phyloP scores from a whole-genome alignment of 2,888 invertebrate genomes.

The Pasiphila rectangulata region DNA sequence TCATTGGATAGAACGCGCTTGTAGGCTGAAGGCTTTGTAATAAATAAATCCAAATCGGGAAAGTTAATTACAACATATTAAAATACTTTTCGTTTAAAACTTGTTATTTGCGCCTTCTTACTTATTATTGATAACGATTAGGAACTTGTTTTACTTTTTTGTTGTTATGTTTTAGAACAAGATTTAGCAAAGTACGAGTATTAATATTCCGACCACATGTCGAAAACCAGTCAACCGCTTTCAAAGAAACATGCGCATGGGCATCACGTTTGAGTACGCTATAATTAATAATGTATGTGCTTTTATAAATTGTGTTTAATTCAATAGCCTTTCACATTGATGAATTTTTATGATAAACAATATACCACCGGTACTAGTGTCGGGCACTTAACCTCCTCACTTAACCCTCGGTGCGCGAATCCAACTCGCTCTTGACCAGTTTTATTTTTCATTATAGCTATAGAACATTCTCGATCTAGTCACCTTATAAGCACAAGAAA shows the following conservation, averaged over 20 bases:
- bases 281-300: slow-evolving; percentile 26
- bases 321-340: slow-evolving; percentile 3
- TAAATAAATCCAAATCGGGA: too few species aligned
- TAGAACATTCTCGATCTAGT: too few species aligned
- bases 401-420: too few species aligned
- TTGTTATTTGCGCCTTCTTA: slow-evolving; percentile 1
- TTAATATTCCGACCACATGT: slow-evolving; percentile 29
- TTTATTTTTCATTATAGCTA: too few species aligned
- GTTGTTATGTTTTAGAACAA: slow-evolving; percentile 2
- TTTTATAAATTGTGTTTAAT: slow-evolving; percentile 3
- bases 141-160: neutral
- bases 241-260: slow-evolving; percentile 24
- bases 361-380: too few species aligned
- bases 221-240: slow-evolving; percentile 28
- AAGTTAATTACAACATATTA: too few species aligned
- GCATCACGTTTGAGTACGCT: slow-evolving; percentile 18
- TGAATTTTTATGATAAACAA: neutral
- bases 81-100: too few species aligned
- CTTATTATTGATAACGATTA: neutral
- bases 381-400: too few species aligned
- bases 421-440: too few species aligned
- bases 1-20: too few species aligned
- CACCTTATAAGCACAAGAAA: too few species aligned
- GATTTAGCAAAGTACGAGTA: neutral
- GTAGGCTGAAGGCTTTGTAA: too few species aligned